phyloP scores from a whole-genome alignment of 1,140 invertebrate genomes.

The Drosophila novamexicana region DNA sequence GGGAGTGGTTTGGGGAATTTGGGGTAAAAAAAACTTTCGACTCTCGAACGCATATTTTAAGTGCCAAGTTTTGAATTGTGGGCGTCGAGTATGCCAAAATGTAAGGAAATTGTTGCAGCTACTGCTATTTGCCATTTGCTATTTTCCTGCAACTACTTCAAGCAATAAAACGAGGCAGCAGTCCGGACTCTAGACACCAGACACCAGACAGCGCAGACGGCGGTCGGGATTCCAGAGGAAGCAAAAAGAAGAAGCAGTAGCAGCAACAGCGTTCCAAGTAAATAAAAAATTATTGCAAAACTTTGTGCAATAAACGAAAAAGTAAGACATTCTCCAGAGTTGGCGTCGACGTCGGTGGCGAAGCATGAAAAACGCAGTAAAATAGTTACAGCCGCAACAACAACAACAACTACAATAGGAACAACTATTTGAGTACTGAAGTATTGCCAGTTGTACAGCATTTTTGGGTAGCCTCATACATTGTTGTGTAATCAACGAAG shows the following conservation, averaged over 20 bases:
- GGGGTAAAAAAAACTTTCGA: slow-evolving; percentile 27
- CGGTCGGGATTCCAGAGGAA: slow-evolving; percentile 5
- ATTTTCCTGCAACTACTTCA: slow-evolving; percentile 50
- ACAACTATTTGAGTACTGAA: slow-evolving; percentile 19
- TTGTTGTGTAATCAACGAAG: slow-evolving; percentile 76
- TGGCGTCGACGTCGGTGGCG: slow-evolving; percentile 38
- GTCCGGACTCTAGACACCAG: slow-evolving; percentile 20
- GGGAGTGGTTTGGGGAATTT: too few relatives aligned
- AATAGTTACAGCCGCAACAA: slow-evolving; percentile 64
- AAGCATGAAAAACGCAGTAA: slow-evolving; percentile 76
- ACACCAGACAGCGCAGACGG: slow-evolving; percentile 1
- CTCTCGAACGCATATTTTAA: slow-evolving; percentile 75
- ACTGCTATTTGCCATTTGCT: slow-evolving; percentile 66
- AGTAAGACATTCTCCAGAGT: slow-evolving; percentile 68
- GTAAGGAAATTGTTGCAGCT: slow-evolving; percentile 72
- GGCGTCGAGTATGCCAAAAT: slow-evolving; percentile 48
- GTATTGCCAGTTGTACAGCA: slow-evolving; percentile 20
- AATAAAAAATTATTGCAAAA: slow-evolving; percentile 82
- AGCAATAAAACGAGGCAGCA: slow-evolving; percentile 59
- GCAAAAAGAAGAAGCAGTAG: slow-evolving; percentile 1
- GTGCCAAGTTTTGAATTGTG: slow-evolving; percentile 66
- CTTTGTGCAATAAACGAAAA: slow-evolving; percentile 80
- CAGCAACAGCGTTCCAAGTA: slow-evolving; percentile 56
- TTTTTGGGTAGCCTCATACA: slow-evolving; percentile 18
- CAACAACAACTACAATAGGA: slow-evolving; percentile 35